Percentiles rank a stretch among this genome's conserved stretches.
These are phyloP conservation scores for Botia almorhae DNA, from an alignment of 2,797 vertebrate species.

Conservation along the genomic window DNA sequence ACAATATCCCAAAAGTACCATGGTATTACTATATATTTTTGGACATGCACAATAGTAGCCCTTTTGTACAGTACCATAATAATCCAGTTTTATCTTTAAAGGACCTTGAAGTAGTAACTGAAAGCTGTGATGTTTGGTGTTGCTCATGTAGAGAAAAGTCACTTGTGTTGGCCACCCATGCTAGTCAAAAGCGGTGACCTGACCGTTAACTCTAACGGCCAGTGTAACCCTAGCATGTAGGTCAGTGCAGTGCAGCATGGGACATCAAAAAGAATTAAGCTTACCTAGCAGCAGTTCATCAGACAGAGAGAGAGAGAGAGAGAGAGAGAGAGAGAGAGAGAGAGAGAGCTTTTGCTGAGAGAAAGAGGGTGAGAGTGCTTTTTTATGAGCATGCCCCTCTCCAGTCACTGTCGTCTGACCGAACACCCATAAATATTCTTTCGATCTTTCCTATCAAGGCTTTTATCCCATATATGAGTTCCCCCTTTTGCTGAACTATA, in stretches of 20 bases:
- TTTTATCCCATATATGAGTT: slow-evolving; percentile 8
- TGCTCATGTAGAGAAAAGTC: neutral
- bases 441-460: slow-evolving; percentile 39
- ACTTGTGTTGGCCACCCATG: slow-evolving; percentile 65
- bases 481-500: slow-evolving; percentile 8
- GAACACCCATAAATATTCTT: slow-evolving; percentile 68
- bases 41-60: neutral
- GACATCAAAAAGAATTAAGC: slow-evolving; percentile 68
- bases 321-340: slow-evolving; percentile 16
- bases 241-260: slow-evolving; percentile 50
- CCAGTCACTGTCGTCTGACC: slow-evolving; percentile 71
- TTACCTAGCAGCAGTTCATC: slow-evolving; percentile 38
- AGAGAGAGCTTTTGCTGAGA: neutral
- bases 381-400: slow-evolving; percentile 74
- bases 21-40: neutral
- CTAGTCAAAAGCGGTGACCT: slow-evolving; percentile 77
- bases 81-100: neutral
- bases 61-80: neutral
- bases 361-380: slow-evolving; percentile 59
- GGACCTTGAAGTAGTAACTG: neutral
- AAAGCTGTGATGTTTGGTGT: neutral
- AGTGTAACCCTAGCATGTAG: slow-evolving; percentile 69
- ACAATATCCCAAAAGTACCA: no score
- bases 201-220: slow-evolving; percentile 73
- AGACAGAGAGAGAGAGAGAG: slow-evolving; percentile 21